Percentiles rank a stretch among this genome's conserved stretches.
phyloP scores from a whole-genome alignment of 2,797 vertebrate genomes.

The Sebastes melanostomus region DNA sequence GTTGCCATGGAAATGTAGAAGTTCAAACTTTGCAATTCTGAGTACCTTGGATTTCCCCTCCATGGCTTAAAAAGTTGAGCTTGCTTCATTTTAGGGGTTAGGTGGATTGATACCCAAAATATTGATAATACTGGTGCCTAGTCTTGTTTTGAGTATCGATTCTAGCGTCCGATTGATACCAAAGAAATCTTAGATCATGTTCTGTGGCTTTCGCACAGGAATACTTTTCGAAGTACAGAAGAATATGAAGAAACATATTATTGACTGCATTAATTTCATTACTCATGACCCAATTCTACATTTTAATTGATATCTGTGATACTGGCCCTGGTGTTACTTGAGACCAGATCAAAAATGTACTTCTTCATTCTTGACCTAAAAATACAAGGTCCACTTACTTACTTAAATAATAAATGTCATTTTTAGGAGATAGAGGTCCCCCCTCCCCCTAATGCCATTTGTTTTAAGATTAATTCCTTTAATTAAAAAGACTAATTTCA shows the following conservation, averaged over 20 bases:
- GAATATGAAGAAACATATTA: not conserved
- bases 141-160: not conserved
- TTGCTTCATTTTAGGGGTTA: not conserved
- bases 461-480: not conserved
- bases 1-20: not conserved
- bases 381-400: not conserved
- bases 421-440: not conserved
- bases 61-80: not conserved
- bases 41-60: not conserved
- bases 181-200: not conserved
- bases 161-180: not conserved
- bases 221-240: fast-evolving
- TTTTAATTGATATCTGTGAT: not conserved
- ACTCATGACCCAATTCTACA: fast-evolving
- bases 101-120: not conserved
- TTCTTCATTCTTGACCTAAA: not conserved
- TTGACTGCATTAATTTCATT: not conserved
- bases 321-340: fast-evolving
- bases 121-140: not conserved
- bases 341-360: fast-evolving
- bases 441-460: too few relatives aligned
- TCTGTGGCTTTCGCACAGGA: not conserved
- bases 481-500: not conserved
- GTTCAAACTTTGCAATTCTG: not conserved
- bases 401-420: too few relatives aligned